phyloP scores from a whole-genome alignment of 2,888 invertebrate genomes.

The Spisula solida region DNA sequence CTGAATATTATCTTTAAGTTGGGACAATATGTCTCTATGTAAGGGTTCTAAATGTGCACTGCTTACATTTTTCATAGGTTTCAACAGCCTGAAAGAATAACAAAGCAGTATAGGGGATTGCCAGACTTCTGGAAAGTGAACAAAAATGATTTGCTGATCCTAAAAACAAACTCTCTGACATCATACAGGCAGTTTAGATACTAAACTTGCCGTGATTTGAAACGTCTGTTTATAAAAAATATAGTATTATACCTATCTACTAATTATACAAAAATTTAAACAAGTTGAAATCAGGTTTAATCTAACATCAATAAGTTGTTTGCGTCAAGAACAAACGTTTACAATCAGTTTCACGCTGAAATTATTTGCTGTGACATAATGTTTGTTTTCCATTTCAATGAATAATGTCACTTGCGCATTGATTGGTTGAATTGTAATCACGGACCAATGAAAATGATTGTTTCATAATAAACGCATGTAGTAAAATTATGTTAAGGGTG shows the following conservation, averaged over 20 bases:
- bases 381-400: too few species aligned
- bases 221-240: neutral
- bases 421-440: too few species aligned
- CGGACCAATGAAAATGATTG: too few species aligned
- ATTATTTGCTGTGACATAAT: too few species aligned
- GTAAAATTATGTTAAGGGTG: too few species aligned
- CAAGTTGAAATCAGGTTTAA: neutral
- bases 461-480: too few species aligned
- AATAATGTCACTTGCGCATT: too few species aligned
- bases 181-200: too few species aligned
- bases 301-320: neutral
- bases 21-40: slow-evolving; percentile 50
- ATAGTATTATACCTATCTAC: neutral
- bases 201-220: too few species aligned
- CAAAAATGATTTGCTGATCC: too few species aligned
- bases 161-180: too few species aligned
- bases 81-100: slow-evolving; percentile 59
- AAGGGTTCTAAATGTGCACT: slow-evolving; percentile 41
- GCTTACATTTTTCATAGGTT: slow-evolving; percentile 43
- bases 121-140: neutral
- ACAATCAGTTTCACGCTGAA: too few species aligned
- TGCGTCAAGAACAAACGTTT: neutral
- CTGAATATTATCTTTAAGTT: slow-evolving; percentile 57
- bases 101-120: neutral
- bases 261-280: neutral